phyloP scores from a whole-genome alignment of 2,113 vertebrate genomes.

The Australoheros scitulus region DNA sequence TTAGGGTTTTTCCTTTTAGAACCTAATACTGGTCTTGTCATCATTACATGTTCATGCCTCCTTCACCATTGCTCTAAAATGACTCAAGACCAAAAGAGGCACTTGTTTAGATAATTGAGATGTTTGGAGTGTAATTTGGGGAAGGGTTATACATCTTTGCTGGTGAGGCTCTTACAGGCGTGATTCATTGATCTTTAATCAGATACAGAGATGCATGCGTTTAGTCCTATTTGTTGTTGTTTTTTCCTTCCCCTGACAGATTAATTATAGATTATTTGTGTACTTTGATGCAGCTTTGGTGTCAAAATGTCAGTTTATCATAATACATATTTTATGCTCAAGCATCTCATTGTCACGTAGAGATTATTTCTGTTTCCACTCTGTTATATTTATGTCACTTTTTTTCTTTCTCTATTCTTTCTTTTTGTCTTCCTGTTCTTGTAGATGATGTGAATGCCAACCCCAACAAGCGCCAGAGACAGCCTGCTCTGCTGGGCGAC shows the following conservation, averaged over 20 bases:
- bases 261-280: neutral
- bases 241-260: neutral
- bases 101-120: neutral
- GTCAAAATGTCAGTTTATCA: neutral
- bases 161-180: neutral
- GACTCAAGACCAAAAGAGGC: neutral
- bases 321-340: neutral
- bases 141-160: neutral
- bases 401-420: neutral
- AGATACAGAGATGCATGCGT: constrained; percentile 10
- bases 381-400: neutral
- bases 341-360: constrained; percentile 7
- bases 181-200: neutral
- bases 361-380: neutral
- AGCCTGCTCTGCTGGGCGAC: constrained; percentile 90
- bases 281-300: neutral
- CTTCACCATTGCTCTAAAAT: neutral
- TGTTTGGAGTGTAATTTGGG: neutral
- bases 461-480: constrained; percentile 91
- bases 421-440: constrained; percentile 6
- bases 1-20: neutral
- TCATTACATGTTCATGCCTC: neutral
- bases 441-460: constrained; percentile 86
- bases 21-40: neutral
- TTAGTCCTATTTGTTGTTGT: neutral